Percentiles rank a stretch among this genome's conserved stretches.
These are phyloP conservation scores for Corythornis cristatus DNA, from an alignment of 2,113 vertebrate species.

Conservation along the genomic window DNA sequence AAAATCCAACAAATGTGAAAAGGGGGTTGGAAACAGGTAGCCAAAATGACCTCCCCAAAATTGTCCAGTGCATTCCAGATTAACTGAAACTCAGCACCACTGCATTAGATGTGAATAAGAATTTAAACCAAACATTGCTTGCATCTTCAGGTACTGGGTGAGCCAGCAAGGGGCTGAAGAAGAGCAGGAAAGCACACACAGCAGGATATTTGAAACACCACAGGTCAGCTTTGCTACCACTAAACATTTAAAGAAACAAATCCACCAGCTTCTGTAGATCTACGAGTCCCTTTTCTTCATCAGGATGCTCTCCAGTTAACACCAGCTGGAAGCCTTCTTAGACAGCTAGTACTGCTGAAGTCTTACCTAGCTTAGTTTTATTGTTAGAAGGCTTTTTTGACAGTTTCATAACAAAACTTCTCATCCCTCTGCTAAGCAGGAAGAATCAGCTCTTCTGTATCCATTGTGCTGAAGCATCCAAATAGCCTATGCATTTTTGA, in stretches of 20 bases:
- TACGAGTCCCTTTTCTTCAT: not conserved
- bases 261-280: not conserved
- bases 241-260: not conserved
- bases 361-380: not conserved
- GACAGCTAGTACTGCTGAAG: not conserved
- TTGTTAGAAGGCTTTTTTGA: not conserved
- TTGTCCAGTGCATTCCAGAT: not conserved
- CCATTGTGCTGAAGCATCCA: not conserved
- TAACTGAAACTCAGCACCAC: not conserved
- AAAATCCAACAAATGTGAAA: not conserved
- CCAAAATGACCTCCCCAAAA: not conserved
- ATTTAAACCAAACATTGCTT: not conserved
- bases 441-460: not conserved
- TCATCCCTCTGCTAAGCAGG: not conserved
- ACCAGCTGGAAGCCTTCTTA: not conserved
- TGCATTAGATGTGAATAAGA: not conserved
- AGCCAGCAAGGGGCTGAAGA: not conserved
- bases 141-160: not conserved
- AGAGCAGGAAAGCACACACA: not conserved
- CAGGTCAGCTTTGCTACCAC: not conserved
- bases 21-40: not conserved
- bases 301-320: not conserved
- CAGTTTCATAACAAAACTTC: not conserved
- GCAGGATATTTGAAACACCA: not conserved
- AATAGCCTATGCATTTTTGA: not conserved